Base-by-base conservation (phyloP, 2,888 invertebrate genomes). In the Leucania comma region DNA sequence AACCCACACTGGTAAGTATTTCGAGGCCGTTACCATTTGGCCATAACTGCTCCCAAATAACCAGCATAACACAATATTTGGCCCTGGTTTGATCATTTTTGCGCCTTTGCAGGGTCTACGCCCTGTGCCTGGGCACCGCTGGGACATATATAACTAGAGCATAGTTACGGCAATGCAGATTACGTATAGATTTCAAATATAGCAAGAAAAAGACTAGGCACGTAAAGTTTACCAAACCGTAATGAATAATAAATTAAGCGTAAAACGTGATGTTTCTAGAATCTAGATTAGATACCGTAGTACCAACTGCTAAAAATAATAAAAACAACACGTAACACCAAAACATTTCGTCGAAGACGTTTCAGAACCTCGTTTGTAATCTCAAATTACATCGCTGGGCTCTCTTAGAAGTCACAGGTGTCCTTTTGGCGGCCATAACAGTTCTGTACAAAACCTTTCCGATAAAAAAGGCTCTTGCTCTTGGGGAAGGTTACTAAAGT, bases 371-470 rank as follows among this genome's bases (percentile, higher is more conserved):
- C 67, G 35, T 54, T 67, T 68, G 56, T 74, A 68, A 65, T 77
- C 63, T 53, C 48, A 58, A 75, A 85, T 81, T 68, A 81, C 60
- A 54, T 63, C 35, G 64, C 56, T 59, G 63, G 26, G 58, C 53
- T 53, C 58, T 62, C 22, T 67, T 79, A 71, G 75, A 54, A 69
- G 82, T 80, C 86, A 84, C 84, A 86, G 84, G 84, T 86, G 84
- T 76, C 70, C 69, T 66, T 62, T 68, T 66, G 70, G 48, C 50
- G 35, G 75, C 74, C 64, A 84, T 84, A 86, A 84, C 86, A 71
- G 66, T 84, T 86, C 73, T 69, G 73, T 72, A 68, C 61, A 53
- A 73, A 80, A 83, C 76, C 72, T 70, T 84, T 81, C 46, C 67
- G 60, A 84, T 81, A 86, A 84, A 83, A 83, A 84, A 56, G 74